Conservation (phyloP, 2,113 vertebrate species). For the Chloroceryle aenea region DNA sequence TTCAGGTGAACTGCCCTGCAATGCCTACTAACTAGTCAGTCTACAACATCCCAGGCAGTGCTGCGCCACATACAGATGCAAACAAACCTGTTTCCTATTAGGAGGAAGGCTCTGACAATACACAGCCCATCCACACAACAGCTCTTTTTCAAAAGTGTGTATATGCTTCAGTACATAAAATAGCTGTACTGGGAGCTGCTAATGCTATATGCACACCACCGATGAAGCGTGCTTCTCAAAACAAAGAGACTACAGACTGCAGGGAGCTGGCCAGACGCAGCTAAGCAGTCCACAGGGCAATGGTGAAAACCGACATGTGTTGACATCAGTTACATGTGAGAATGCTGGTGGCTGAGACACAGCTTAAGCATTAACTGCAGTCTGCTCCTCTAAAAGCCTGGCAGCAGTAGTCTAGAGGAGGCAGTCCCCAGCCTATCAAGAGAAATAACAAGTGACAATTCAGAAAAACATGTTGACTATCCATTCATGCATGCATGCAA, state of each 20-base stretch:
- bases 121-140: neutral
- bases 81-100: neutral
- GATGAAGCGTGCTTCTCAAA: neutral
- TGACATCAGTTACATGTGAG: neutral
- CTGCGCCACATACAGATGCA: neutral
- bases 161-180: neutral
- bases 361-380: neutral
- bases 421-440: neutral
- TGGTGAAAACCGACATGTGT: accelerated
- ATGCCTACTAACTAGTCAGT: neutral
- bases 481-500: neutral
- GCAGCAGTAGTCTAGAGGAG: neutral
- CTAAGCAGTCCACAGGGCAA: neutral
- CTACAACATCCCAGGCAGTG: neutral
- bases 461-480: neutral
- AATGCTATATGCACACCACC: accelerated
- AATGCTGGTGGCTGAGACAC: neutral
- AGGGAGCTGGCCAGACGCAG: neutral
- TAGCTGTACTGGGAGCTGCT: neutral
- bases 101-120: neutral
- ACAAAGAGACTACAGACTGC: neutral
- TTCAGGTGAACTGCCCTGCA: neutral
- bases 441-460: slow-evolving; percentile 18
- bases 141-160: accelerated
- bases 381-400: neutral